These are phyloP conservation scores for Cephus spinipes DNA, from an alignment of 2,888 invertebrate species.

Conservation along the genomic window DNA sequence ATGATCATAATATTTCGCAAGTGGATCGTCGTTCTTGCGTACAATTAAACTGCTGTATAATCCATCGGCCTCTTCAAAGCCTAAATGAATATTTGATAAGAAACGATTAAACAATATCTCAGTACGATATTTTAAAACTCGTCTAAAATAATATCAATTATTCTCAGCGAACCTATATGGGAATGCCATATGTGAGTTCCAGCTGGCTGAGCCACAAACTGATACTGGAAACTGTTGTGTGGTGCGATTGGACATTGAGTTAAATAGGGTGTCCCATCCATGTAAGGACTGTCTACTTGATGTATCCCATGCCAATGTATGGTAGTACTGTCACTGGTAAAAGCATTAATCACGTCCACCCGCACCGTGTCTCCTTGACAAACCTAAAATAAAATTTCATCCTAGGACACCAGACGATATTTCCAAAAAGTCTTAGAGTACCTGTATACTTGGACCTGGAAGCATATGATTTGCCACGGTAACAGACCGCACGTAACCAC, in stretches of 20 bases:
- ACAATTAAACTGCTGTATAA: slow-evolving; percentile 65
- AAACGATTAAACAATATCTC: neutral
- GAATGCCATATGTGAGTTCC: slow-evolving; percentile 67
- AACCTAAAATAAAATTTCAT: slow-evolving; percentile 53
- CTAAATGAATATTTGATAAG: slow-evolving; percentile 31
- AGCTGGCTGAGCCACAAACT: slow-evolving; percentile 59
- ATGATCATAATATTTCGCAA: slow-evolving; percentile 63
- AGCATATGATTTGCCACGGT: slow-evolving; percentile 46
- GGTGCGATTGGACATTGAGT: slow-evolving; percentile 66
- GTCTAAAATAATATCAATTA: neutral
- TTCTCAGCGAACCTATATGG: slow-evolving; percentile 51
- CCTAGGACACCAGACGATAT: neutral
- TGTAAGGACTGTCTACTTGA: slow-evolving; percentile 59
- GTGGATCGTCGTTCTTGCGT: slow-evolving; percentile 51
- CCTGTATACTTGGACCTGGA: slow-evolving; percentile 53
- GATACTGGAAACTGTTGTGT: slow-evolving; percentile 58
- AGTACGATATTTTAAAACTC: neutral
- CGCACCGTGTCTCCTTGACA: slow-evolving; percentile 67
- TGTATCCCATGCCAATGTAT: slow-evolving; percentile 70
- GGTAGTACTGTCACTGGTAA: slow-evolving; percentile 63
- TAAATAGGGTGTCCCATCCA: slow-evolving; percentile 67
- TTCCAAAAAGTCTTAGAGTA: slow-evolving; percentile 13
- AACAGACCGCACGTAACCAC: slow-evolving; percentile 45
- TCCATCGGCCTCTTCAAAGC: slow-evolving; percentile 67
- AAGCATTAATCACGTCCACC: slow-evolving; percentile 65